Conservation (phyloP, 2,113 vertebrate genomes). For the Sturnira hondurensis region DNA sequence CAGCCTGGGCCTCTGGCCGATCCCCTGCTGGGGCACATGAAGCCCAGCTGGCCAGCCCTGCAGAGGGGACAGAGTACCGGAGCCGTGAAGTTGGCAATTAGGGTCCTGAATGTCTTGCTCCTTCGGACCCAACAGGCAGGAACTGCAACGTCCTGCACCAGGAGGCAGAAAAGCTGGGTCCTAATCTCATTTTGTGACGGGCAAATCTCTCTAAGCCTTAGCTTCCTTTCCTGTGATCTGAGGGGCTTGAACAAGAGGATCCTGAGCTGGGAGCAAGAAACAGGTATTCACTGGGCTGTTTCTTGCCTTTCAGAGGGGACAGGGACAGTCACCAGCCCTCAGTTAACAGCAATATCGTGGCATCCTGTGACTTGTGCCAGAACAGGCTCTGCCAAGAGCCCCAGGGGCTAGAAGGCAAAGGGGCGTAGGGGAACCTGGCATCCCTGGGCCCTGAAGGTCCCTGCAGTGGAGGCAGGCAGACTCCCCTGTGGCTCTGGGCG, state of each 20-base stretch:
- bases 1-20: neutral
- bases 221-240: neutral
- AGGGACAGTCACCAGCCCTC: neutral
- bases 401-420: neutral
- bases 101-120: neutral
- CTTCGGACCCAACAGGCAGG: neutral
- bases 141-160: neutral
- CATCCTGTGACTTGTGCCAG: neutral
- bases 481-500: slow-evolving; percentile 28
- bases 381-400: neutral
- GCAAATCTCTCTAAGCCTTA: neutral
- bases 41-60: neutral
- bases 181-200: neutral
- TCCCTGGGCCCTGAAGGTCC: slow-evolving; percentile 49
- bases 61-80: neutral
- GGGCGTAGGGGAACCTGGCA: neutral
- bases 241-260: neutral
- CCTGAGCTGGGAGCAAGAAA: neutral
- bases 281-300: neutral
- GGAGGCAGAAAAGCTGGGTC: neutral
- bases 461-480: slow-evolving; percentile 12
- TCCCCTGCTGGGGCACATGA: neutral
- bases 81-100: neutral
- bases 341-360: neutral
- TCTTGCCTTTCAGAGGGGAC: neutral